Evolutionary conservation across 2,888 invertebrate species (phyloP).

Genomic region (Lycophotia porphyrea): DNA sequence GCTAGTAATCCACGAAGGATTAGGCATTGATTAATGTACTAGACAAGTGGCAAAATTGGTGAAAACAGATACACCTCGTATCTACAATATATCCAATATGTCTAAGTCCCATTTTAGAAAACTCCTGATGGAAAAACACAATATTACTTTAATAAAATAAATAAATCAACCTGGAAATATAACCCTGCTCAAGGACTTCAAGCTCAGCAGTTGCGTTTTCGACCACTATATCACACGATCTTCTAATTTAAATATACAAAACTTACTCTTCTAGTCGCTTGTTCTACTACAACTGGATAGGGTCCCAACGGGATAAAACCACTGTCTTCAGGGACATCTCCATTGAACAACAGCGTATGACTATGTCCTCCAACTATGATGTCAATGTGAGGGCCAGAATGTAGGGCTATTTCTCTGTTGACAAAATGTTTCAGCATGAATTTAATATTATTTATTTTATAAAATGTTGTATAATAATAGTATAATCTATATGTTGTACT

Average conservation of each 20-base stretch:
- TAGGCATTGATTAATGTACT: no score
- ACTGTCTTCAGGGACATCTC: slow-evolving; percentile 88
- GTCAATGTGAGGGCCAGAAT: slow-evolving; percentile 93
- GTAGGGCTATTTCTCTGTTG: slow-evolving; percentile 91
- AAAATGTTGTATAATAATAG: neutral
- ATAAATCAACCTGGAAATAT: no score
- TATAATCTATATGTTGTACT: no score
- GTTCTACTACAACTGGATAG: no score
- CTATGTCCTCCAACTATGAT: slow-evolving; percentile 96
- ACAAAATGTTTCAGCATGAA: neutral
- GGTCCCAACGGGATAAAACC: no score
- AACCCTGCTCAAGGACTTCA: neutral
- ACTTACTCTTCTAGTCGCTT: no score
- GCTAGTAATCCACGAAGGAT: neutral
- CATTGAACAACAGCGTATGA: slow-evolving; percentile 93
- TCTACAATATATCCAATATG: neutral
- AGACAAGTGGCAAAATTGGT: neutral
- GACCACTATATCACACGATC: neutral
- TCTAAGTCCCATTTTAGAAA: neutral
- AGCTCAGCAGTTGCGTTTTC: neutral
- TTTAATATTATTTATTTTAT: neutral
- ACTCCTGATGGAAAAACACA: no score
- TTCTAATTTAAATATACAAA: no score
- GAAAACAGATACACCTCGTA: neutral
- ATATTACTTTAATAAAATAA: no score